Conservation (phyloP, 2,888 invertebrate species). For the Zygogramma bicolorata region DNA sequence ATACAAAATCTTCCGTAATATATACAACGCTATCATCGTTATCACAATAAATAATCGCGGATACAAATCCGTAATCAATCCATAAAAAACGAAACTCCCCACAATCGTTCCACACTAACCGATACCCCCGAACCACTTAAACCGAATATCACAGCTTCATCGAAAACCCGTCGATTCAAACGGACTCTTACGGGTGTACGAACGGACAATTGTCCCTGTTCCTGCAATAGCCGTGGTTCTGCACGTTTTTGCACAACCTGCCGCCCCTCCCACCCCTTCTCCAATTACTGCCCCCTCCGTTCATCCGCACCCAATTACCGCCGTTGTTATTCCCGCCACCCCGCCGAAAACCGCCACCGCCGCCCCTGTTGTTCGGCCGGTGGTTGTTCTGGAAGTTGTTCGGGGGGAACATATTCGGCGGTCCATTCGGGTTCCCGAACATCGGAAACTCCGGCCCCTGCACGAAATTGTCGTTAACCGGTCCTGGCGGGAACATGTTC, state of each 20-base stretch:
- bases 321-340: conserved; percentile 60
- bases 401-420: conserved; percentile 48
- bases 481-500: conserved; percentile 60
- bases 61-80: conserved; percentile 2
- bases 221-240: conserved; percentile 84
- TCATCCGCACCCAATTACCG: conserved; percentile 70
- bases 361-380: conserved; percentile 49
- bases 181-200: conserved; percentile 73
- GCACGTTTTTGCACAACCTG: conserved; percentile 81
- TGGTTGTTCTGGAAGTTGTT: conserved; percentile 65
- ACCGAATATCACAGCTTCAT: conserved; percentile 42
- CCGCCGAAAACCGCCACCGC: conserved; percentile 56
- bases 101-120: conserved; percentile 43
- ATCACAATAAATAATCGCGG: conserved; percentile 23
- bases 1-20: not conserved
- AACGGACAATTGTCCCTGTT: conserved; percentile 87
- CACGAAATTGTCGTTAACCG: conserved; percentile 35
- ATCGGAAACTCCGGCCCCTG: conserved; percentile 37
- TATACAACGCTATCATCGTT: not conserved
- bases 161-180: conserved; percentile 23
- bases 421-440: conserved; percentile 18
- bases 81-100: conserved; percentile 10
- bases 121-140: not conserved
- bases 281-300: conserved; percentile 63
- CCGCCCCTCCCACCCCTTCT: conserved; percentile 69